Base-by-base conservation (phyloP, 2,888 invertebrate species). In the Capitulum mitella region DNA sequence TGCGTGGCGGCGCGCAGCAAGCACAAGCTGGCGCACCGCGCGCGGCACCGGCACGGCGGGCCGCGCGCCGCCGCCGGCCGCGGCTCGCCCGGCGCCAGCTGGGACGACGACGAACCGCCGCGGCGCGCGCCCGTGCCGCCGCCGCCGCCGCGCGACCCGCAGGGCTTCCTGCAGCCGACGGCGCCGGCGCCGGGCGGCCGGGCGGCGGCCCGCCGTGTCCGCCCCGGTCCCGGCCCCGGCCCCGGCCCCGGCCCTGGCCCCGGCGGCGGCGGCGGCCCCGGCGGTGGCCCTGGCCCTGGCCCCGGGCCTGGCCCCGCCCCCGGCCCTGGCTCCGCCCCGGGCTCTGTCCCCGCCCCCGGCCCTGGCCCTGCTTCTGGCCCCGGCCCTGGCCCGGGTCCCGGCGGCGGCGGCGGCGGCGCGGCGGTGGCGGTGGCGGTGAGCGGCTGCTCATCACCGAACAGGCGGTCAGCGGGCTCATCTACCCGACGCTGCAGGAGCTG, bases 21-120 rank as follows among this genome's bases (percentile, higher is more conserved):
- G 54, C 82, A 81, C n/a, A 82, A 82, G 79, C 86, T 85, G 81
- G 85, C 85, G 12, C 84, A 85, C 80, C 82, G 85, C 64, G 80
- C 83, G 34, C 82, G 84, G 10, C 83, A 83, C 43, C 81, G 83
- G 64, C 82, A 82, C 51, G 81, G 82, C 61, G 87, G 87, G 81
- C 87, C 86, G 80, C 83, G 88, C 80, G 86, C 87, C 1, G 88
- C 87, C 75, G 80, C 79, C 29, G 81, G 81, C 75, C 70, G 80
- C 5, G 81, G 80, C 37, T 82, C 80, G 80, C 80, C 80, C 6
- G 80, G 79, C 37, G 78, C 78, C 74, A 80, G 79, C 51, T 81
- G 81, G 29, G 77, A 80, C 32, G 80, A 81, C 14, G 78, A 80
- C 14, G 80, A 81, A 76, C 78, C 78, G 22, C 78, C 80, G 16